Evolutionary conservation across 2,888 invertebrate species (phyloP).

Genomic region (Tinea semifulvella): DNA sequence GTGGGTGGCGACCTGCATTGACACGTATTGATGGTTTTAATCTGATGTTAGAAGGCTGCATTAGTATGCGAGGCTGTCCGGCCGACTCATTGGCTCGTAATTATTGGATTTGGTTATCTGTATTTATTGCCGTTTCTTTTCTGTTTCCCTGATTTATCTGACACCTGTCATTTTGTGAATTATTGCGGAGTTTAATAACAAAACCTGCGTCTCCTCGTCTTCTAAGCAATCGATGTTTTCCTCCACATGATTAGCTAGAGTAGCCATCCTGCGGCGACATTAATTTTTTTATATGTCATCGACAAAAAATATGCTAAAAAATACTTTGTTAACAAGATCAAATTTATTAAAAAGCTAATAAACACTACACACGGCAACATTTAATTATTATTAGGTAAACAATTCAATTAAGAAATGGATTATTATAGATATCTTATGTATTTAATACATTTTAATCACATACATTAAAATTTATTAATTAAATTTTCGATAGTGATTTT

Average conservation of each 20-base stretch:
- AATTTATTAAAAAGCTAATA: too few species aligned
- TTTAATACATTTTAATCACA: too few species aligned
- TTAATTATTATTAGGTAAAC: too few species aligned
- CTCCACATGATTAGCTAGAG: background rate
- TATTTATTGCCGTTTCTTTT: conserved; percentile 62
- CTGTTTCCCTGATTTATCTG: conserved; percentile 51
- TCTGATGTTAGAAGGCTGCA: conserved; percentile 66
- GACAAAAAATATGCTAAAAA: too few species aligned
- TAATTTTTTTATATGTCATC: too few species aligned
- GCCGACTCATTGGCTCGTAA: conserved; percentile 59
- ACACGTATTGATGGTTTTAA: conserved; percentile 67
- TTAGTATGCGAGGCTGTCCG: conserved; percentile 59
- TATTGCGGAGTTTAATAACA: conserved; percentile 32
- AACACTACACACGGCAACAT: too few species aligned
- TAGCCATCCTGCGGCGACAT: background rate
- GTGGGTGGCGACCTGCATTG: conserved; percentile 64
- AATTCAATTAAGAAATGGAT: too few species aligned
- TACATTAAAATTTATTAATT: too few species aligned
- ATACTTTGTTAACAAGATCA: too few species aligned
- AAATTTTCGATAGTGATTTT: too few species aligned
- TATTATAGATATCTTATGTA: too few species aligned
- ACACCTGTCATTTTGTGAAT: conserved; percentile 44
- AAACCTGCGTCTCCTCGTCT: conserved; percentile 5
- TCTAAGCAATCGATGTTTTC: conserved; percentile 4
- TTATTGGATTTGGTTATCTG: conserved; percentile 61